A percentile compares a stretch with the other conserved stretches of the same genome.
phyloP scores from a whole-genome alignment of 2,797 vertebrate genomes.

The Pseudomugil tenellus region DNA sequence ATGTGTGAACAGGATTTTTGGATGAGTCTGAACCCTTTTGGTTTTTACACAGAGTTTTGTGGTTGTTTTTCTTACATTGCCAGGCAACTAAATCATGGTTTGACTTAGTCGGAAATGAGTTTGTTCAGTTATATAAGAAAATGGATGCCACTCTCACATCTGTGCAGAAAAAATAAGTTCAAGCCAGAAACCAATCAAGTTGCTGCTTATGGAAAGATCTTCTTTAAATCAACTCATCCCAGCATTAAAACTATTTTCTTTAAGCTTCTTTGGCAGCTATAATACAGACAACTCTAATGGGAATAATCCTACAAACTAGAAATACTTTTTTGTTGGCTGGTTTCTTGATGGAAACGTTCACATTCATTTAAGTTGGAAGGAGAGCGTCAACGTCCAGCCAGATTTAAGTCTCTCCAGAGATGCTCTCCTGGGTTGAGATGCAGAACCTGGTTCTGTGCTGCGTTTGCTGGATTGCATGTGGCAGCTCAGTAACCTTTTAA shows the following conservation, averaged over 20 bases:
- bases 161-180: neutral
- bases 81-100: conserved; percentile 21
- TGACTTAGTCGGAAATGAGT: conserved; percentile 13
- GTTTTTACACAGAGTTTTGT: conserved; percentile 24
- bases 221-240: neutral
- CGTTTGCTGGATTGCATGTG: neutral
- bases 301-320: neutral
- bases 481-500: neutral
- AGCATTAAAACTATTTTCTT: neutral
- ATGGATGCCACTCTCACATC: conserved; percentile 10
- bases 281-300: neutral
- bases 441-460: too few relatives aligned
- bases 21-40: conserved; percentile 4
- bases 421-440: too few relatives aligned
- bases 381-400: conserved; percentile 1
- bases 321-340: neutral
- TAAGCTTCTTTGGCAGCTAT: conserved; percentile 5
- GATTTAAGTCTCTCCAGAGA: neutral
- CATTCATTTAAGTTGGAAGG: neutral
- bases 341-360: neutral
- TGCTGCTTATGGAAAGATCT: conserved; percentile 1
- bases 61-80: conserved; percentile 12
- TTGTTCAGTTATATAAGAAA: conserved; percentile 21
- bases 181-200: neutral
- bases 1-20: conserved; percentile 15